A percentile compares a stretch with the other conserved stretches of the same genome.
Evolutionary conservation across 2,797 vertebrate genomes (phyloP).

Genomic region (Microtus californicus): DNA sequence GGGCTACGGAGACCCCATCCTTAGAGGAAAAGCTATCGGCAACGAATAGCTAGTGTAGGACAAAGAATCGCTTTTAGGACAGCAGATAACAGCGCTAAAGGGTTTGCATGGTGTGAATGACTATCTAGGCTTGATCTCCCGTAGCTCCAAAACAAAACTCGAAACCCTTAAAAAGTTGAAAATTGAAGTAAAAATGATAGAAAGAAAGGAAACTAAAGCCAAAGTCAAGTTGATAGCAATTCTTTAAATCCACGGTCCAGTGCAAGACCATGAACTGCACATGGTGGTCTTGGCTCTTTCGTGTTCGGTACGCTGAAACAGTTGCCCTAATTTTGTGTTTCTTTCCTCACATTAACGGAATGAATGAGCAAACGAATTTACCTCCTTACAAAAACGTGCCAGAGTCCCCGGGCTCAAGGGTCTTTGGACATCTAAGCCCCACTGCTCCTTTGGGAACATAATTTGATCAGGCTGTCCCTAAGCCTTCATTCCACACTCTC

Average conservation of each 20-base stretch:
- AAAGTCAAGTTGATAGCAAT: neutral
- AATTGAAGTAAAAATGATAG: neutral
- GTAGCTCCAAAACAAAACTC: neutral
- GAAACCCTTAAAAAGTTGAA: neutral
- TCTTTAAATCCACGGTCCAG: neutral
- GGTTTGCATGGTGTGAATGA: neutral
- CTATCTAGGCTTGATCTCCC: neutral
- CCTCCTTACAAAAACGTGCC: neutral
- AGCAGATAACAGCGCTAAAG: neutral
- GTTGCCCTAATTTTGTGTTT: neutral
- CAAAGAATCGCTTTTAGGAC: neutral
- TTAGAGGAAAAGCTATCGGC: too few relatives aligned
- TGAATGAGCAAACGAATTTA: neutral
- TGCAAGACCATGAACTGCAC: neutral
- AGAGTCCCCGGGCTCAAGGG: neutral
- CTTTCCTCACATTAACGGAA: conserved; percentile 13
- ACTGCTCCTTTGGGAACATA: neutral
- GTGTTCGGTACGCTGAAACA: conserved; percentile 28
- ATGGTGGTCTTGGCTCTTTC: conserved; percentile 26
- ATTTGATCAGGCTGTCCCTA: neutral
- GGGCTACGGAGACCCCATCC: neutral
- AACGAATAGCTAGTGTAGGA: neutral
- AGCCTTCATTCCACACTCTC: neutral
- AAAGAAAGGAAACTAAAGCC: neutral
- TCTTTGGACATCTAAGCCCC: neutral